phyloP scores from a whole-genome alignment of 2,888 invertebrate genomes.

The Hemistola chrysoprasaria region DNA sequence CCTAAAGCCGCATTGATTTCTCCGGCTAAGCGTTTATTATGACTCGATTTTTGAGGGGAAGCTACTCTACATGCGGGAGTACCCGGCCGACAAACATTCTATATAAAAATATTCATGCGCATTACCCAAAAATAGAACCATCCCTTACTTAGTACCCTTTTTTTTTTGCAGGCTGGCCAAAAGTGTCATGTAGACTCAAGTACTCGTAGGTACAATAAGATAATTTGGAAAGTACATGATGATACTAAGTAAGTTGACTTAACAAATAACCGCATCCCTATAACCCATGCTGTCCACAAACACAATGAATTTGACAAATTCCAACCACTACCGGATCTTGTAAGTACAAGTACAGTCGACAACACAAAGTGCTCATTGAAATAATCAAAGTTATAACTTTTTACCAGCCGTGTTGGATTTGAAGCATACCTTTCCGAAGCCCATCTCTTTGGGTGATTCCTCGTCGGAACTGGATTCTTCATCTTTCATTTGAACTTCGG shows the following conservation, averaged over 20 bases:
- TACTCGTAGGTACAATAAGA: conserved; percentile 2
- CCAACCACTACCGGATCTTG: conserved; percentile 24
- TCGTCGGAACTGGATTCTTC: conserved; percentile 83
- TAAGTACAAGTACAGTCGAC: conserved; percentile 24
- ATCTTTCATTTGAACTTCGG: conserved; percentile 86
- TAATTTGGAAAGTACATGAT: conserved; percentile 26
- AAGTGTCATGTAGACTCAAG: conserved; percentile 8
- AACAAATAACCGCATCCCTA: conserved; percentile 18
- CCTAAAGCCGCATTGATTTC: conserved; percentile 34
- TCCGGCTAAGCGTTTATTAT: conserved; percentile 22
- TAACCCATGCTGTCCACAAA: conserved; percentile 31
- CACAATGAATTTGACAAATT: conserved; percentile 26
- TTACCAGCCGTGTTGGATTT: conserved; percentile 15
- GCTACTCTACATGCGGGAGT: conserved; percentile 45
- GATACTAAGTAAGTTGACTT: conserved; percentile 33
- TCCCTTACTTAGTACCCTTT: conserved; percentile 31
- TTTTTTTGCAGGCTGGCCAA: conserved; percentile 22
- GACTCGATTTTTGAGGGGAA: conserved; percentile 28
- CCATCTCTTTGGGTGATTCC: conserved; percentile 76
- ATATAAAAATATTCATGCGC: conserved; percentile 23
- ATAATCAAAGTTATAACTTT: neutral
- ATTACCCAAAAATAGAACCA: conserved; percentile 21
- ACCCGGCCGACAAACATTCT: conserved; percentile 28
- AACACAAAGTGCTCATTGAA: conserved; percentile 19
- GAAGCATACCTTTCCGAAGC: conserved; percentile 74